Evolutionary conservation across 2,888 invertebrate genomes (phyloP).

Genomic region (Aleiodes testaceus): DNA sequence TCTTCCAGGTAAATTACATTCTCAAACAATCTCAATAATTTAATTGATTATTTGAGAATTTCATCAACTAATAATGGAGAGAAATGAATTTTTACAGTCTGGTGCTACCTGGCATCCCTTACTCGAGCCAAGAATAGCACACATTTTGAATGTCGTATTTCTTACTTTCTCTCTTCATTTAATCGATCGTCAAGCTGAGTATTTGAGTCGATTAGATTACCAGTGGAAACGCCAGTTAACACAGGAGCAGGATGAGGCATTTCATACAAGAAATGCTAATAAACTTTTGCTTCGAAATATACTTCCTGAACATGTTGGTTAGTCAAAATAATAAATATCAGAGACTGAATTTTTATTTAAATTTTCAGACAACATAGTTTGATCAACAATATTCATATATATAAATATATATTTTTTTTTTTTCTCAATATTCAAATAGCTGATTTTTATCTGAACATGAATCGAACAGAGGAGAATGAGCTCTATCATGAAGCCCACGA

Average conservation of each 20-base stretch:
- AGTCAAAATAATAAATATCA: conserved; percentile 45
- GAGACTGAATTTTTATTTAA: conserved; percentile 27
- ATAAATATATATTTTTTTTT: too few species aligned
- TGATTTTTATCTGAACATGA: conserved; percentile 83
- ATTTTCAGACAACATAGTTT: too few species aligned
- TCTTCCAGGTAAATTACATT: conserved; percentile 74
- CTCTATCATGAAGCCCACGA: conserved; percentile 92
- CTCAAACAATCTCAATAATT: not conserved
- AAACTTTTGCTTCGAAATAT: conserved; percentile 93
- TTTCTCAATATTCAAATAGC: conserved; percentile 74
- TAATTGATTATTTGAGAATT: not conserved
- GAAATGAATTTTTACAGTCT: conserved; percentile 71
- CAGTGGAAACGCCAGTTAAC: conserved; percentile 84
- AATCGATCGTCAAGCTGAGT: conserved; percentile 92
- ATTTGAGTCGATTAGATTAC: conserved; percentile 90
- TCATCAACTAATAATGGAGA: not conserved
- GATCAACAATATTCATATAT: too few species aligned
- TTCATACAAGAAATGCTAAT: conserved; percentile 90
- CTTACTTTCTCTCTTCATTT: conserved; percentile 86
- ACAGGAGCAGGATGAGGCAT: conserved; percentile 89
- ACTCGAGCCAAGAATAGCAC: conserved; percentile 81
- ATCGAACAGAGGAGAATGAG: conserved; percentile 80
- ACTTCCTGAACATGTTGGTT: conserved; percentile 93
- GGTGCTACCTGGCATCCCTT: conserved; percentile 83
- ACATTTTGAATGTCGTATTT: conserved; percentile 83